Percentiles rank a stretch among this genome's conserved stretches.
Evolutionary conservation across 2,888 invertebrate species (phyloP).

Genomic region (Ormyrus rosae): DNA sequence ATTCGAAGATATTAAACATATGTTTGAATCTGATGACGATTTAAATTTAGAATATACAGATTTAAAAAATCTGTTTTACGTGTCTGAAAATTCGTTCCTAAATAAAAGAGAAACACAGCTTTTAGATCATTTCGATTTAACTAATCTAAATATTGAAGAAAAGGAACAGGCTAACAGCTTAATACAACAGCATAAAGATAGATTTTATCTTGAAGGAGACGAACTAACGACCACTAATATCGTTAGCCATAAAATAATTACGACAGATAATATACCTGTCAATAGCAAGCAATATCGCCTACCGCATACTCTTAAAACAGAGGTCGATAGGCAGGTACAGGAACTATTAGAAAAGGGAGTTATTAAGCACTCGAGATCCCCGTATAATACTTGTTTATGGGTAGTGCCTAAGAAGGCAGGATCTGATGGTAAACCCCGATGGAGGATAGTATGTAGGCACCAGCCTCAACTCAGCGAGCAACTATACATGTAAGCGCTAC

Average conservation of each 20-base stretch:
- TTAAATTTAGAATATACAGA: no score
- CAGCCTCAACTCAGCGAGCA: no score
- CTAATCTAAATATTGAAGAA: not conserved
- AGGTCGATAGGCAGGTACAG: not conserved
- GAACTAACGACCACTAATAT: not conserved
- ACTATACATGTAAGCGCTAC: no score
- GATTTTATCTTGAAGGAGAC: not conserved
- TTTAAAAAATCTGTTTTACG: no score
- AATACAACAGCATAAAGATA: not conserved
- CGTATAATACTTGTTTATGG: constrained; percentile 5
- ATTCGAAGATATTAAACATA: no score
- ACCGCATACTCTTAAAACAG: not conserved
- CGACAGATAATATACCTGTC: not conserved
- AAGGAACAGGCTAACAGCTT: not conserved
- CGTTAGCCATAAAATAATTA: not conserved
- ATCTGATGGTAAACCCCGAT: not conserved
- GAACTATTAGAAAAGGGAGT: not conserved
- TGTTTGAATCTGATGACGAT: no score
- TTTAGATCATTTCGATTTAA: no score
- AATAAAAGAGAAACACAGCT: no score
- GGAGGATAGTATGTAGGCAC: constrained; percentile 19
- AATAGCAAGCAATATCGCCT: not conserved
- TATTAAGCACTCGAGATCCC: not conserved
- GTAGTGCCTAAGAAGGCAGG: not conserved
- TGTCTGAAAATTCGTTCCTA: no score